Evolutionary conservation across 2,113 vertebrate species (phyloP).

Genomic region (Nycticorax nycticorax): DNA sequence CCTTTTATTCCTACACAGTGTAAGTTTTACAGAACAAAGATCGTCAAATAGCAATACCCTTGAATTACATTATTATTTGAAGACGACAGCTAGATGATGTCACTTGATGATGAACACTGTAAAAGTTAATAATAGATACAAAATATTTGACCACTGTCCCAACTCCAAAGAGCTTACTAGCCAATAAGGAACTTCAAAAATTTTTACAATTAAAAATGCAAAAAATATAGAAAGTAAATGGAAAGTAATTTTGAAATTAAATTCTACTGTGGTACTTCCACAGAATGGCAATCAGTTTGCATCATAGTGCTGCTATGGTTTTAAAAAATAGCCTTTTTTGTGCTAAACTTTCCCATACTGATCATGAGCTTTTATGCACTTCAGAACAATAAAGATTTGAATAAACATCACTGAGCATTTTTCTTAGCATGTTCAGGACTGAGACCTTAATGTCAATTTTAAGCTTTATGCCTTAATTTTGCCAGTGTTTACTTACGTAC

Average conservation of each 20-base stretch:
- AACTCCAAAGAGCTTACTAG: background rate
- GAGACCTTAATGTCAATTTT: background rate
- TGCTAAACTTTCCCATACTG: background rate
- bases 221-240: background rate
- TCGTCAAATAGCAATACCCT: background rate
- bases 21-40: background rate
- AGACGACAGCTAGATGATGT: background rate
- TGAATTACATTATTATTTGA: background rate
- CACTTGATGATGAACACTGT: background rate
- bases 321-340: background rate
- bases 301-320: background rate
- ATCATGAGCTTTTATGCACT: background rate
- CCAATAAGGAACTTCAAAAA: background rate
- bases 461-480: background rate
- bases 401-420: background rate
- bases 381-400: background rate
- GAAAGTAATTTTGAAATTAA: background rate
- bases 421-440: background rate
- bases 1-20: background rate
- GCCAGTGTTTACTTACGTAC: background rate
- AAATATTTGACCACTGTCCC: background rate
- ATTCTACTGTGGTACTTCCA: background rate
- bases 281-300: background rate
- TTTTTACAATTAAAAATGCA: background rate
- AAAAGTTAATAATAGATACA: background rate